These are phyloP conservation scores for Crax fasciolata DNA, from an alignment of 2,797 vertebrate genomes.

Conservation along the genomic window DNA sequence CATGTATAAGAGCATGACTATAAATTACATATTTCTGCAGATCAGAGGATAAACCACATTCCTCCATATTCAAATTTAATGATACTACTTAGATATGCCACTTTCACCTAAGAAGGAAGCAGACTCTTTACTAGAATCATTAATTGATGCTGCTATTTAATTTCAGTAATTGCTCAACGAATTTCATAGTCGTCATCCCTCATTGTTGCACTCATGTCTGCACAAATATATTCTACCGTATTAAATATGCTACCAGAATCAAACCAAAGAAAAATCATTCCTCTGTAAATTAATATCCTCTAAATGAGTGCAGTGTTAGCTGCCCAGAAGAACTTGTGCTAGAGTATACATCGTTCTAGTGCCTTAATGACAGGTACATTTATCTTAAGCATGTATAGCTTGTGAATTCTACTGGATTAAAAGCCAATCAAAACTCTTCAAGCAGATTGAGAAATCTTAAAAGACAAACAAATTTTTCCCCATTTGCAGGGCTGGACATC, in stretches of 20 bases:
- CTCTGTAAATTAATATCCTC: not conserved
- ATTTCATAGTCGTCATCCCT: not conserved
- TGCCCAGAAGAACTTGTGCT: not conserved
- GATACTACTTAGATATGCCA: not conserved
- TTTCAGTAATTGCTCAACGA: not conserved
- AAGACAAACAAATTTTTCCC: not conserved
- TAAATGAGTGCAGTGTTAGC: not conserved
- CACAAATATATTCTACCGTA: not conserved
- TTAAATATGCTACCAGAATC: not conserved
- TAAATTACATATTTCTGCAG: not conserved
- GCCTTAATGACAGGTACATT: not conserved
- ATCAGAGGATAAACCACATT: not conserved
- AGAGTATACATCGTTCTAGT: not conserved
- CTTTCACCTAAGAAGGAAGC: not conserved
- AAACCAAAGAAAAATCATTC: not conserved
- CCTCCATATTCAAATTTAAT: not conserved
- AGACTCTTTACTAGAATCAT: not conserved
- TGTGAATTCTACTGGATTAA: not conserved
- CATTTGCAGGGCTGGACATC: not conserved
- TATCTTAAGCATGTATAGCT: not conserved
- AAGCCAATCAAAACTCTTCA: not conserved
- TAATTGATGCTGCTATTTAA: not conserved
- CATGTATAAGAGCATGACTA: not conserved
- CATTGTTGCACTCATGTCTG: not conserved
- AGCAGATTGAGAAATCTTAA: not conserved